Percentiles rank a stretch among this genome's conserved stretches.
phyloP scores from a whole-genome alignment of 2,888 invertebrate genomes.

The Heliconius cydno region DNA sequence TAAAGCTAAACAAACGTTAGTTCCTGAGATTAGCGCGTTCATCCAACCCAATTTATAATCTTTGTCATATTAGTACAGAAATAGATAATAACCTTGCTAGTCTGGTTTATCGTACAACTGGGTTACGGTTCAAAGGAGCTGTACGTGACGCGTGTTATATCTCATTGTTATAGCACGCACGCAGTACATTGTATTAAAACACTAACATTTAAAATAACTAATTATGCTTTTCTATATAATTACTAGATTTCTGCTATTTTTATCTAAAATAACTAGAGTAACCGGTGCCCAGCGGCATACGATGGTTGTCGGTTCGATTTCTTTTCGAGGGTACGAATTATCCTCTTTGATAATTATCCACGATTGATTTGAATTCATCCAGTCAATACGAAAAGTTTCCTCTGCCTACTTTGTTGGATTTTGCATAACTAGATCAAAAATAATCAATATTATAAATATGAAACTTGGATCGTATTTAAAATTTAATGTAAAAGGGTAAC shows the following conservation, averaged over 20 bases:
- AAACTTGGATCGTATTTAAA: too few relatives aligned
- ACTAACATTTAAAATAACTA: not conserved
- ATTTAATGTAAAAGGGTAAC: too few relatives aligned
- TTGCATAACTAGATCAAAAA: too few relatives aligned
- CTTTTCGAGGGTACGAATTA: not conserved
- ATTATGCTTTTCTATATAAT: not conserved
- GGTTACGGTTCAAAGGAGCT: not conserved
- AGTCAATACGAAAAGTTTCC: not conserved
- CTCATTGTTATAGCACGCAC: not conserved
- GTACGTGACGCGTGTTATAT: not conserved
- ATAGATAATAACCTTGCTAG: not conserved
- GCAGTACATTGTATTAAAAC: not conserved
- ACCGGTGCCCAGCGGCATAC: not conserved
- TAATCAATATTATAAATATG: too few relatives aligned
- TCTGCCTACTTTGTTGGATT: too few relatives aligned
- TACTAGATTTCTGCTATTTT: not conserved
- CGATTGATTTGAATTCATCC: not conserved
- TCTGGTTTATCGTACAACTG: not conserved
- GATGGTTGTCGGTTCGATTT: not conserved
- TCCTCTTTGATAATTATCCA: too few relatives aligned
- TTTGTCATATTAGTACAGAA: not conserved
- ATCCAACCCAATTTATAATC: not conserved
- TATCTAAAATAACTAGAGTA: not conserved
- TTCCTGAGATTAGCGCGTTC: not conserved
- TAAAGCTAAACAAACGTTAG: not conserved